These are phyloP conservation scores for Cebidichthys violaceus DNA, from an alignment of 2,113 vertebrate genomes.

Conservation along the genomic window DNA sequence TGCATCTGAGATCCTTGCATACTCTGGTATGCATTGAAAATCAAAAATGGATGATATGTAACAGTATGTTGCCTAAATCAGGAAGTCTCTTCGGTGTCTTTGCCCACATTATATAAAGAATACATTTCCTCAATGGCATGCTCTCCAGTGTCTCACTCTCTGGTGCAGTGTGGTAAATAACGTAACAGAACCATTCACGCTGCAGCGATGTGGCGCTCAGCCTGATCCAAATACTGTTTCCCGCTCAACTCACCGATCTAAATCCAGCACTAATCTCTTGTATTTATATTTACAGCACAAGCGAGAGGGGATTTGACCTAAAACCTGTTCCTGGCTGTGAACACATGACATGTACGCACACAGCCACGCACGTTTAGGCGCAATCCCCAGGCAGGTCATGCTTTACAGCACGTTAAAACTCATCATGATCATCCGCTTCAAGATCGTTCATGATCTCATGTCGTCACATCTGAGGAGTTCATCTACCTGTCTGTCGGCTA, in stretches of 20 bases:
- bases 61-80: background rate
- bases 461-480: background rate
- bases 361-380: background rate
- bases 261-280: slow-evolving; percentile 70
- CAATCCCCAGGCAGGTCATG: slow-evolving; percentile 11
- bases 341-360: slow-evolving; percentile 18
- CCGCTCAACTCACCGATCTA: slow-evolving; percentile 60
- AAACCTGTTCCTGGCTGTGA: slow-evolving; percentile 58
- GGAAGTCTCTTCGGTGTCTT: background rate
- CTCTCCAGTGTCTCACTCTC: background rate
- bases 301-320: slow-evolving; percentile 48
- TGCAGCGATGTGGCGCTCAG: slow-evolving; percentile 13
- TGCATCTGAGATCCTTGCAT: background rate
- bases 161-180: slow-evolving; percentile 8
- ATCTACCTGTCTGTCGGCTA: background rate
- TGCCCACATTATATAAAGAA: background rate
- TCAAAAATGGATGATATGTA: background rate
- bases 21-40: slow-evolving; percentile 4
- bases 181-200: slow-evolving; percentile 12
- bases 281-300: slow-evolving; percentile 68
- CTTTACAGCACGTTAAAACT: slow-evolving; percentile 10
- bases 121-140: background rate
- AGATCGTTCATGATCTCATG: background rate
- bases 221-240: slow-evolving; percentile 55
- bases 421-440: background rate